Percentiles rank a stretch among this genome's conserved stretches.
phyloP scores from a whole-genome alignment of 1,140 invertebrate genomes.

The Bombus picipes region DNA sequence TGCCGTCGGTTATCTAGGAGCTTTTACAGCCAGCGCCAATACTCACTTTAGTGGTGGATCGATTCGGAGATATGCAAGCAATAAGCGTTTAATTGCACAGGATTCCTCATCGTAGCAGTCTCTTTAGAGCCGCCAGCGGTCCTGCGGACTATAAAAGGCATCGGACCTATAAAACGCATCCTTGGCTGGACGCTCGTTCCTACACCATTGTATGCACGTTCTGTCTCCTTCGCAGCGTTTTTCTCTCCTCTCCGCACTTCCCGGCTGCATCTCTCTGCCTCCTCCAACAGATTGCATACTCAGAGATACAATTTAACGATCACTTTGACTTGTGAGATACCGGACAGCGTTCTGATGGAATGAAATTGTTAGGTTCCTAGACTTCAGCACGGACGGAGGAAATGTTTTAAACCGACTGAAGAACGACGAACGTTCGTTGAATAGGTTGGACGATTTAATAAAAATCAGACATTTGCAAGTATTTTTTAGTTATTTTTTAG shows the following conservation, averaged over 20 bases:
- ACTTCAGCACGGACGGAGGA: neutral
- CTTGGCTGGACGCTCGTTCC: constrained; percentile 75
- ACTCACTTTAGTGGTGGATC: constrained; percentile 81
- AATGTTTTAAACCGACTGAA: too few species aligned
- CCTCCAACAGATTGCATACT: constrained; percentile 30
- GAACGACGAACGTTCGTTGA: neutral
- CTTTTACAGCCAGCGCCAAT: constrained; percentile 80
- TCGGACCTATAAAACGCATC: constrained; percentile 83
- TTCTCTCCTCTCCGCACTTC: neutral
- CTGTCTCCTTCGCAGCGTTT: constrained; percentile 25
- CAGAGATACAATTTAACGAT: constrained; percentile 60
- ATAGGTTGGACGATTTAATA: neutral
- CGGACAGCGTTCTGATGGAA: constrained; percentile 25
- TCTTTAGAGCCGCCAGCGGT: constrained; percentile 76
- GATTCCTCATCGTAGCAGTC: constrained; percentile 81
- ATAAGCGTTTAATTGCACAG: constrained; percentile 83
- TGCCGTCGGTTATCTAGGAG: constrained; percentile 75
- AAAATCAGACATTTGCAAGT: neutral
- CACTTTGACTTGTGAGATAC: constrained; percentile 20
- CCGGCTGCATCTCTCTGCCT: neutral
- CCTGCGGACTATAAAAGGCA: constrained; percentile 81
- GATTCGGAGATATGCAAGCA: constrained; percentile 83
- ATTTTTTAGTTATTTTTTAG: neutral
- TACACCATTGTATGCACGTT: constrained; percentile 73
- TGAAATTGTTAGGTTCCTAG: constrained; percentile 26